These are phyloP conservation scores for Ochlodes sylvanus DNA, from an alignment of 2,888 invertebrate species.

Conservation along the genomic window DNA sequence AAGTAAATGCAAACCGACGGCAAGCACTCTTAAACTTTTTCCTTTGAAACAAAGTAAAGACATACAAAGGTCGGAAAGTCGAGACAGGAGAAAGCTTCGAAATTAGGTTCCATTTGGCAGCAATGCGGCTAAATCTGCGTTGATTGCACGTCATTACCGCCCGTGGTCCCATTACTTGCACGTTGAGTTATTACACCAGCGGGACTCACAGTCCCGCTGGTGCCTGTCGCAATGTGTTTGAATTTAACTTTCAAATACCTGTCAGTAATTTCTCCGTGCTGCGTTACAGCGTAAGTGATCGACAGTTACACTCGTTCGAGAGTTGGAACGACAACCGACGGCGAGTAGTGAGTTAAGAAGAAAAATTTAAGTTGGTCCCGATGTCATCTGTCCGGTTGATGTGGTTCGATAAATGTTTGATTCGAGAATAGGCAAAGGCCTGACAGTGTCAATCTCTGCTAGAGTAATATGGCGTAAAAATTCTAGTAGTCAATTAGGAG, in stretches of 20 bases:
- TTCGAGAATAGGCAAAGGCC: no score
- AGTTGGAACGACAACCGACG: no score
- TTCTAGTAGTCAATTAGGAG: no score
- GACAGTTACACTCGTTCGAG: no score
- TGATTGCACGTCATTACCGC: constrained; percentile 23
- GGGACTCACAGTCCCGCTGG: background rate
- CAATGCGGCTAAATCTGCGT: constrained; percentile 15
- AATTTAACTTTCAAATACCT: constrained; percentile 4
- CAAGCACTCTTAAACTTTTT: background rate
- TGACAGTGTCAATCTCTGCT: no score
- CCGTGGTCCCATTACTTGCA: constrained; percentile 15
- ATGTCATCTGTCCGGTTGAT: no score
- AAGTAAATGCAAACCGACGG: no score
- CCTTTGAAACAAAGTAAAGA: background rate
- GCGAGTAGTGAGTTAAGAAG: no score
- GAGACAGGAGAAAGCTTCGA: constrained; percentile 2
- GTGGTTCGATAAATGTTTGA: no score
- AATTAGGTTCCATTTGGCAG: constrained; percentile 23
- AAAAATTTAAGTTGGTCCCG: no score
- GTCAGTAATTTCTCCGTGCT: background rate
- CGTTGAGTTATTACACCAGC: constrained; percentile 24
- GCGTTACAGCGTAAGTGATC: no score
- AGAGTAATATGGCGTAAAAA: no score
- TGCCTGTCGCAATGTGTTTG: constrained; percentile 1
- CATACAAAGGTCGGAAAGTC: background rate